A percentile compares a stretch with the other conserved stretches of the same genome.
Evolutionary conservation across 2,113 vertebrate genomes (phyloP).

Genomic region (Echinops telfairi): DNA sequence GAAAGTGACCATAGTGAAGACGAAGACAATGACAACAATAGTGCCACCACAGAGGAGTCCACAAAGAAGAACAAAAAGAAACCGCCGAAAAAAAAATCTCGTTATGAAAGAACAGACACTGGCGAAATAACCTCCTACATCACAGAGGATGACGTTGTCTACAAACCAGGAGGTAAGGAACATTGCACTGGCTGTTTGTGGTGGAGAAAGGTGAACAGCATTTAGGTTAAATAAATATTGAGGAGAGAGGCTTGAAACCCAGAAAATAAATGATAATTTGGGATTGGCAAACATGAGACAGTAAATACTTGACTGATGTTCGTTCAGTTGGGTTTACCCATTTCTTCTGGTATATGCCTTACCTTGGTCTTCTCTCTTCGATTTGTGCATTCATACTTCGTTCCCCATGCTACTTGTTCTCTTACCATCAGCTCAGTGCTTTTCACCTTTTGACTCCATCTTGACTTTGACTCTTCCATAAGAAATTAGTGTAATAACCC

Average conservation of each 20-base stretch:
- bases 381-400: background rate
- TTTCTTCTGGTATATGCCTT: background rate
- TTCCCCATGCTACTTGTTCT: background rate
- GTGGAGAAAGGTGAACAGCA: accelerated
- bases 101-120: constrained; percentile 96
- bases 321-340: accelerated
- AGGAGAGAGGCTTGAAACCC: background rate
- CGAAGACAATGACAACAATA: constrained; percentile 96
- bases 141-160: constrained; percentile 97
- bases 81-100: constrained; percentile 97
- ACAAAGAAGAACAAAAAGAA: constrained; percentile 98
- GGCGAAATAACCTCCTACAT: constrained; percentile 98
- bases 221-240: too few relatives aligned
- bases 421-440: background rate
- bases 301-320: accelerated
- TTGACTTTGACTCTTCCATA: background rate
- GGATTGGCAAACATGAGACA: background rate
- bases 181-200: accelerated
- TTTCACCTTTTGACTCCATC: background rate
- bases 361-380: background rate
- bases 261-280: background rate
- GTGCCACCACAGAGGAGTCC: constrained; percentile 93
- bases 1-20: constrained; percentile 99
- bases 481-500: background rate
- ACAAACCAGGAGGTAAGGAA: constrained; percentile 95